Evolutionary conservation across 2,113 vertebrate species (phyloP).

Genomic region (Pelecanus crispus): DNA sequence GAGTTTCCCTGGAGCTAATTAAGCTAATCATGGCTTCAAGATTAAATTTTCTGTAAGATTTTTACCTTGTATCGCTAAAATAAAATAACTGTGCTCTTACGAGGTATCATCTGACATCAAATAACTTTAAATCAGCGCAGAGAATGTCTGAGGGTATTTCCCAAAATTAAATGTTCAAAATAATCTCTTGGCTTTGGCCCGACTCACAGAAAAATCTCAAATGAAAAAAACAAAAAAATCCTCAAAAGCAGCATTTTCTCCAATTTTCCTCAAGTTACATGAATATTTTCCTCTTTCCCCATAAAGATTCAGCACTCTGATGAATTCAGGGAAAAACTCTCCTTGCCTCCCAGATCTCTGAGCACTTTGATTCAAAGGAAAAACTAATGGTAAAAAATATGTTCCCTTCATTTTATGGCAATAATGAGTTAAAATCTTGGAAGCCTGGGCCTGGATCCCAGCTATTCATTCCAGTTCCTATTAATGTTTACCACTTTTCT

Average conservation of each 20-base stretch:
- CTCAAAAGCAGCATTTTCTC: neutral
- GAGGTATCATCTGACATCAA: neutral
- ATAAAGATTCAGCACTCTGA: neutral
- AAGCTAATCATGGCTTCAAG: slow-evolving; percentile 15
- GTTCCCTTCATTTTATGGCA: neutral
- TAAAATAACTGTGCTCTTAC: neutral
- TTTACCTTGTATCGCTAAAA: neutral
- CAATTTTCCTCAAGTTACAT: neutral
- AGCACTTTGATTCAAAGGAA: neutral
- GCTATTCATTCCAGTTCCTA: slow-evolving; percentile 45
- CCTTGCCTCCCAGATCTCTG: neutral
- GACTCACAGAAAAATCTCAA: neutral
- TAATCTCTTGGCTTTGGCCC: neutral
- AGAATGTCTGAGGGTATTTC: neutral
- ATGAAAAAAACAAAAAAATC: neutral
- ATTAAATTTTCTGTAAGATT: neutral
- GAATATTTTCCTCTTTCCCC: neutral
- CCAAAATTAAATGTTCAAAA: neutral
- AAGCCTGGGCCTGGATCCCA: slow-evolving; percentile 17
- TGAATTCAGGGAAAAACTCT: neutral
- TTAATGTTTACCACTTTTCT: slow-evolving; percentile 43
- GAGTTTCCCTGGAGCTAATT: slow-evolving; percentile 41
- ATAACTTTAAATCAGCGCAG: neutral
- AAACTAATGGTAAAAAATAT: neutral
- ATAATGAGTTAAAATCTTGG: slow-evolving; percentile 40